Conservation (phyloP, 2,113 vertebrate species). For the Melanotaenia duboulayi region DNA sequence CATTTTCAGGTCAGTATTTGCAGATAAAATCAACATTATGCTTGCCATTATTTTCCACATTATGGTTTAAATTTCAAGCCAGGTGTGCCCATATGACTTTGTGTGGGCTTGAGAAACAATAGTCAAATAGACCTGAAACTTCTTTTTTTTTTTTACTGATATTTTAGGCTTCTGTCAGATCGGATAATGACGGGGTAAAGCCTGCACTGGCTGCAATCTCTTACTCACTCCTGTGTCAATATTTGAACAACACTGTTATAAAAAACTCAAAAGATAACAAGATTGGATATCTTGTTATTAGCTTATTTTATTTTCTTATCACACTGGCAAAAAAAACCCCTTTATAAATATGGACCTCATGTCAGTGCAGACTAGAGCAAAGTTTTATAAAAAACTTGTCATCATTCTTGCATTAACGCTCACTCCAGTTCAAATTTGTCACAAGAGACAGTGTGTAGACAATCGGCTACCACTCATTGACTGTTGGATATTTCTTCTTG, state of each 20-base stretch:
- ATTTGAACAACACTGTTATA: slow-evolving; percentile 8
- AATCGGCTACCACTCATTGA: slow-evolving; percentile 35
- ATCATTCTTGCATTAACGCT: slow-evolving; percentile 16
- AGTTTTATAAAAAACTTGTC: slow-evolving; percentile 4
- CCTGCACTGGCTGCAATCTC: slow-evolving; percentile 6
- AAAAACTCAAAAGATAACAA: background rate
- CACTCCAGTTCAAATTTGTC: slow-evolving; percentile 8
- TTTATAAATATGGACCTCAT: slow-evolving; percentile 11
- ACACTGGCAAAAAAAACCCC: background rate
- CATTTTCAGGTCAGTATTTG: slow-evolving; percentile 35
- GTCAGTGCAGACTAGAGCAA: background rate
- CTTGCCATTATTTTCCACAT: background rate
- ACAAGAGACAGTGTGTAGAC: slow-evolving; percentile 33
- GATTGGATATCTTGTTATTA: background rate
- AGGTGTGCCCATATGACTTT: background rate
- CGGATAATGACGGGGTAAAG: background rate
- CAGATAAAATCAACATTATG: slow-evolving; percentile 4
- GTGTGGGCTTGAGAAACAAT: slow-evolving; percentile 7
- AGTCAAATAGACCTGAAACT: background rate
- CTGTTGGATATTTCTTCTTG: slow-evolving; percentile 45
- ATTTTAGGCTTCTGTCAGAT: background rate
- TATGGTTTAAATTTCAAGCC: background rate
- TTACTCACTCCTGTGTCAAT: slow-evolving; percentile 24
- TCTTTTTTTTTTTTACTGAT: background rate
- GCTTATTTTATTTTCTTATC: background rate